Percentiles rank a stretch among this genome's conserved stretches.
Conservation (phyloP, 1,140 invertebrate genomes). For the Amyelois transitella region DNA sequence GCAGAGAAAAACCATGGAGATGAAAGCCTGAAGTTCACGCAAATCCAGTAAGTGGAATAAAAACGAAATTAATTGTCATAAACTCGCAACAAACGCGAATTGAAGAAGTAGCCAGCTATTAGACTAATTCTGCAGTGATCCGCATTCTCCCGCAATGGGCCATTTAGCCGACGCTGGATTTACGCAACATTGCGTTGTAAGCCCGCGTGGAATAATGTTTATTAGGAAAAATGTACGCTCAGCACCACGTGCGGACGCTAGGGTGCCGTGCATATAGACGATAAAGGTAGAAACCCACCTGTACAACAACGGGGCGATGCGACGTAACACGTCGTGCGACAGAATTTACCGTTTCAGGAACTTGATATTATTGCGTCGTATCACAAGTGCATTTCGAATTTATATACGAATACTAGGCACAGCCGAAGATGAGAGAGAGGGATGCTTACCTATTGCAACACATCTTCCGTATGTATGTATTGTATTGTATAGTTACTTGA, state of each 20-base stretch:
- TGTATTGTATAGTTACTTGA: too few relatives aligned
- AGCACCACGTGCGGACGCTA: conserved; percentile 16
- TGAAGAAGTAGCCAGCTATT: conserved; percentile 46
- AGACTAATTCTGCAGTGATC: conserved; percentile 54
- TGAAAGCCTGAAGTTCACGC: conserved; percentile 4
- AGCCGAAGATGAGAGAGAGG: too few relatives aligned
- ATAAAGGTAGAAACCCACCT: too few relatives aligned
- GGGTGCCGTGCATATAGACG: background rate
- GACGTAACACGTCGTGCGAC: too few relatives aligned
- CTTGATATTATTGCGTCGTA: too few relatives aligned
- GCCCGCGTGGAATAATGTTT: conserved; percentile 42
- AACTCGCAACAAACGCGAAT: conserved; percentile 39
- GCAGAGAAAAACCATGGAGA: too few relatives aligned
- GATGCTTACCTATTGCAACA: too few relatives aligned
- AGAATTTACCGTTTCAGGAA: too few relatives aligned
- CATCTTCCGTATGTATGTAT: too few relatives aligned
- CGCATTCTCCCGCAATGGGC: conserved; percentile 51
- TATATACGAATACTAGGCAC: too few relatives aligned
- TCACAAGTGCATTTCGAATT: too few relatives aligned
- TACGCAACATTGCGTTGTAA: conserved; percentile 55
- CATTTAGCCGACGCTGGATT: conserved; percentile 51
- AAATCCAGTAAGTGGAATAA: conserved; percentile 4
- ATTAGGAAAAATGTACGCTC: conserved; percentile 60
- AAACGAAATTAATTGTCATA: conserved; percentile 24
- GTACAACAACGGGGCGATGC: too few relatives aligned